Conservation (phyloP, 2,113 vertebrate species). For the Carettochelys insculpta region DNA sequence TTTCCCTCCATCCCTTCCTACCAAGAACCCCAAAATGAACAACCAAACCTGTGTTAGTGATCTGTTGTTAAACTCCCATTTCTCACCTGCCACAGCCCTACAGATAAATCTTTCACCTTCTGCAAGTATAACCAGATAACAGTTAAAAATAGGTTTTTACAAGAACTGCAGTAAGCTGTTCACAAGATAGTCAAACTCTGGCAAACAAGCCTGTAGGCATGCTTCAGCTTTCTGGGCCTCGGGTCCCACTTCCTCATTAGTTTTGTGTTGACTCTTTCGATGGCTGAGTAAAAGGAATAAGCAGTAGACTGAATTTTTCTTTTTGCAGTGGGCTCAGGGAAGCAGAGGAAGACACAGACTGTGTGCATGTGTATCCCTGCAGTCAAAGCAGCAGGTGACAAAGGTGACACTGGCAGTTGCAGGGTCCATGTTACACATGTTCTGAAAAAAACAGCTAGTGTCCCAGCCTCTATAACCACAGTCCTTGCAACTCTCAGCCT, state of each 20-base stretch:
- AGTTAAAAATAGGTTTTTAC: constrained; percentile 3
- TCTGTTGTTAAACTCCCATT: constrained; percentile 44
- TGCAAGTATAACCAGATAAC: constrained; percentile 12
- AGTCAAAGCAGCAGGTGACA: neutral
- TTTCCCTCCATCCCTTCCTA: neutral
- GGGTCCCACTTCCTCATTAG: neutral
- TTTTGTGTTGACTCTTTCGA: neutral
- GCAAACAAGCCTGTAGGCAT: neutral
- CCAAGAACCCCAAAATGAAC: neutral
- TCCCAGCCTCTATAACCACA: neutral
- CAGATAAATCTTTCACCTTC: constrained; percentile 55
- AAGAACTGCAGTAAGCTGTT: neutral
- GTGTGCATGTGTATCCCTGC: neutral
- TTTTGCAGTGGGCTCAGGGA: neutral
- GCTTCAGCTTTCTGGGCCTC: neutral
- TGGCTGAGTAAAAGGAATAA: neutral
- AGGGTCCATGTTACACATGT: neutral
- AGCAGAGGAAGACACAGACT: neutral
- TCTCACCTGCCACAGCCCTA: constrained; percentile 31
- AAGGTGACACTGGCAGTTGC: neutral
- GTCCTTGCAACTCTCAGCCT: neutral
- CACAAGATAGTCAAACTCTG: neutral
- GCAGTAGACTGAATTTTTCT: neutral
- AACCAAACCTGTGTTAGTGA: neutral
- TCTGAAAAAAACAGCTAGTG: neutral